Evolutionary conservation across 2,888 invertebrate species (phyloP).

Genomic region (Chrysina gloriosa): DNA sequence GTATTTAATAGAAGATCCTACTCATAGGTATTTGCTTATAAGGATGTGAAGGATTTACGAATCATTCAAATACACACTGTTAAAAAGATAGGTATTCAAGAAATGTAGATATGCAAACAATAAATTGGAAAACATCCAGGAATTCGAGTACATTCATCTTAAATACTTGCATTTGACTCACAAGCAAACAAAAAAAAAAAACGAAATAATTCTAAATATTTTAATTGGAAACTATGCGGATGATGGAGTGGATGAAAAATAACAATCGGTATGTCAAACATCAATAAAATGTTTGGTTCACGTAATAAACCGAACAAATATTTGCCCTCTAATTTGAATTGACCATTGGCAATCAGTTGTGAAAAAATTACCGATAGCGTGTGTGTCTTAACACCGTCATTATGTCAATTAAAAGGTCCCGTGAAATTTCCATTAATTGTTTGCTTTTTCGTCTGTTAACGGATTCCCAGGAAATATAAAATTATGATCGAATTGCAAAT

Average conservation of each 20-base stretch:
- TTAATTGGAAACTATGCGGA: slow-evolving; percentile 5
- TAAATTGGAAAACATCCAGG: not conserved
- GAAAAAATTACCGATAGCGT: slow-evolving; percentile 10
- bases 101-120: not conserved
- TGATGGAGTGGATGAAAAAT: not conserved
- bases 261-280: slow-evolving; percentile 24
- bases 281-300: slow-evolving; percentile 25
- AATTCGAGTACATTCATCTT: not conserved
- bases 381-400: not conserved
- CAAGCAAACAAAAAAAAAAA: not conserved
- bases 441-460: not conserved
- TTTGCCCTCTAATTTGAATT: slow-evolving; percentile 28
- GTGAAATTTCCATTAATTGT: slow-evolving; percentile 25
- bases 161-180: slow-evolving; percentile 8
- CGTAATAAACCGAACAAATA: slow-evolving; percentile 21
- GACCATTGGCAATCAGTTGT: slow-evolving; percentile 6
- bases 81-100: too few relatives aligned
- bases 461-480: not conserved
- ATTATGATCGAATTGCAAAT: not conserved
- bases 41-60: too few relatives aligned
- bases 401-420: not conserved
- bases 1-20: too few relatives aligned
- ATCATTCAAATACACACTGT: too few relatives aligned
- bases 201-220: slow-evolving; percentile 6
- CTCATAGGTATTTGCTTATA: too few relatives aligned